Percentiles rank a stretch among this genome's conserved stretches.
These are phyloP conservation scores for Ostrea denselamellosa DNA, from an alignment of 1,140 invertebrate species.

Conservation along the genomic window DNA sequence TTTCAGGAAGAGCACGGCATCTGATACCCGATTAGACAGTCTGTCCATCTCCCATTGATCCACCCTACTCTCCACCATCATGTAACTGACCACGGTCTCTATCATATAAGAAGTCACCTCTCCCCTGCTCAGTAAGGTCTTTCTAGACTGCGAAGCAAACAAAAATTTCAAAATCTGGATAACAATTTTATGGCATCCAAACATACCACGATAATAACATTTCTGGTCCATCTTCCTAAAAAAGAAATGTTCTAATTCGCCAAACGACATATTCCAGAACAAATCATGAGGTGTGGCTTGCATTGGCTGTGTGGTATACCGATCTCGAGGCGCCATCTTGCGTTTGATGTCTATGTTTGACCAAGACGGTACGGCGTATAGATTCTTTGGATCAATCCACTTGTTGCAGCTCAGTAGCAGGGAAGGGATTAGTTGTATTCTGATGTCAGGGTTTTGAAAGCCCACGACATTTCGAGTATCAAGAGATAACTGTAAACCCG, in stretches of 20 bases:
- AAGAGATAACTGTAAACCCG: slow-evolving; percentile 60
- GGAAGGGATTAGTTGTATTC: slow-evolving; percentile 66
- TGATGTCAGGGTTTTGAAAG: slow-evolving; percentile 66
- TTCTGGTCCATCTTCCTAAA: slow-evolving; percentile 54
- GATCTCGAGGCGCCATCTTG: slow-evolving; percentile 27
- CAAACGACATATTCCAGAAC: slow-evolving; percentile 63
- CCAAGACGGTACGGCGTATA: slow-evolving; percentile 63
- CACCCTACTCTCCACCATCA: slow-evolving; percentile 68
- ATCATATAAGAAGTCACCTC: slow-evolving; percentile 63
- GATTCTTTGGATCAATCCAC: slow-evolving; percentile 56
- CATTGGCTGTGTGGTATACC: slow-evolving; percentile 31
- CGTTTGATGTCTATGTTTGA: slow-evolving; percentile 44
- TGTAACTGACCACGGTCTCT: slow-evolving; percentile 66
- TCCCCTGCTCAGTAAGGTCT: slow-evolving; percentile 64
- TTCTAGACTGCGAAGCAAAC: slow-evolving; percentile 61
- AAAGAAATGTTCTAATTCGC: slow-evolving; percentile 60
- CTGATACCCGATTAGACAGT: slow-evolving; percentile 68
- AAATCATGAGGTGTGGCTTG: slow-evolving; percentile 53
- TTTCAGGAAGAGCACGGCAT: slow-evolving; percentile 67
- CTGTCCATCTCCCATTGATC: slow-evolving; percentile 64
- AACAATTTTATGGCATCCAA: slow-evolving; percentile 64
- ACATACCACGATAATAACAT: slow-evolving; percentile 54
- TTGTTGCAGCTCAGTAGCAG: slow-evolving; percentile 59
- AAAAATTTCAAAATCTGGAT: slow-evolving; percentile 66
- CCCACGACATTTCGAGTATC: slow-evolving; percentile 68